phyloP scores from a whole-genome alignment of 2,797 vertebrate genomes.

The Halcyon smyrnensis region DNA sequence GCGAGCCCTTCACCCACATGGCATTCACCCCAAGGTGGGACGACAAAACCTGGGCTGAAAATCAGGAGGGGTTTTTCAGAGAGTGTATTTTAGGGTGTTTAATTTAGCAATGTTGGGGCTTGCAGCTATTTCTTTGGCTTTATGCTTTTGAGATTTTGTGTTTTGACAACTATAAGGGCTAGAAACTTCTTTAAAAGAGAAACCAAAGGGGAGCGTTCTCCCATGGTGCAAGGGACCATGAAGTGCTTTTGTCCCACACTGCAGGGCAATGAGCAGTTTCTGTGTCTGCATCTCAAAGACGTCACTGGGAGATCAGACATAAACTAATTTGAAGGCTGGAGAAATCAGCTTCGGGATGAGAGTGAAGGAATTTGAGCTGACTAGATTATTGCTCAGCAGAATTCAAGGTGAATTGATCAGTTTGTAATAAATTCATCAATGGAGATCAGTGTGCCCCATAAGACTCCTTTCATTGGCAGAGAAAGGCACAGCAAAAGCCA shows the following conservation, averaged over 20 bases:
- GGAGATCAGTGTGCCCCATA: neutral
- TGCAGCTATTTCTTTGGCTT: neutral
- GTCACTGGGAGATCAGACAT: neutral
- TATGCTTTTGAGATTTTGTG: neutral
- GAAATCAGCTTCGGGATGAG: neutral
- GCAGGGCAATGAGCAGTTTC: neutral
- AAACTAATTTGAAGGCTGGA: neutral
- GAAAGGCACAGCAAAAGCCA: neutral
- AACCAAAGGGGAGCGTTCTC: neutral
- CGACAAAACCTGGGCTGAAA: neutral
- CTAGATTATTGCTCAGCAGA: neutral
- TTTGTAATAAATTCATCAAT: neutral
- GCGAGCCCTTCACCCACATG: fast-evolving
- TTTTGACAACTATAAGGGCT: neutral
- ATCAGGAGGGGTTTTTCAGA: neutral
- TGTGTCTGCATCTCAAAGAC: neutral
- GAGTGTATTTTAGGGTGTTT: neutral
- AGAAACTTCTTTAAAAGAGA: neutral
- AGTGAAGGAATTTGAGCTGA: neutral
- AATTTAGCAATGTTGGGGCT: neutral
- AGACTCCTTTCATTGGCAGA: fast-evolving
- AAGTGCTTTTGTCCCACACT: neutral
- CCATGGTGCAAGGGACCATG: neutral
- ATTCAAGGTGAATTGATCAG: neutral
- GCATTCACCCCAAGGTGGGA: fast-evolving